Evolutionary conservation across 2,113 vertebrate genomes (phyloP), one percentile per base, ranked within the genome.

Genomic region (Benitochromis conjunctus): DNA sequence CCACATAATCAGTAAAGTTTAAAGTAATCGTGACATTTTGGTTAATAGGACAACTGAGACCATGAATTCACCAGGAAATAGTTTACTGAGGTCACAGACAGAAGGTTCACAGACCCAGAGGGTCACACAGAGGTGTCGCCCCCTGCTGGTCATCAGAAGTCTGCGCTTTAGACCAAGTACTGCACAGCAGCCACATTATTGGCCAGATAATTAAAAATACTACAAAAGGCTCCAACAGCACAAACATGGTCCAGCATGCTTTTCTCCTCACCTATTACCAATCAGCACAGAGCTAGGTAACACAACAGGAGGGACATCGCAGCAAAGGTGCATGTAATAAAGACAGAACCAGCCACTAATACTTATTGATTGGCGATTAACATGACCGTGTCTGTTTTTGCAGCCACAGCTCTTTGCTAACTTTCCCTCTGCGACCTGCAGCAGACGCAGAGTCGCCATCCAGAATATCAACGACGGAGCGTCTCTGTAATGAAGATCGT

Each of bases 331-430:
- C 85, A 82, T 12, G 34, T 89, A 90, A 93, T 90, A 76, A 89
- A 89, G 91, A 91, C 71, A 77, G 51, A 92, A 69, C 24, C 57
- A 29, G 13, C 5, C 51, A 80, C 82, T 87, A 89, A 92, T 83
- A 29, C 36, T 6, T 69, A 76, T 24, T 46, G 88, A 74, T 79
- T 81, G 53, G 11, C 4, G 5, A 81, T 82, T 89, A 92, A 92
- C 85, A 77, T 86, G 88, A 87, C 88, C 83, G 4, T 1, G 53
- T 16, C 86, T 83, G 38, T 5, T 48, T 81, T 66, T 38, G 0
- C 41, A 77, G 56, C 57, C 64, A 31, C 69, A 9, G 53, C 77
- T 69, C 60, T 53, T 74, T 29, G 3, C 41, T 81, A 82, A 88
- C 34, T 9, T 34, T 51, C 78, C 55, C 10, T 31, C 57, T 83